These are phyloP conservation scores for Diploscapter pachys DNA, from an alignment of 1,140 invertebrate genomes.

Conservation along the genomic window DNA sequence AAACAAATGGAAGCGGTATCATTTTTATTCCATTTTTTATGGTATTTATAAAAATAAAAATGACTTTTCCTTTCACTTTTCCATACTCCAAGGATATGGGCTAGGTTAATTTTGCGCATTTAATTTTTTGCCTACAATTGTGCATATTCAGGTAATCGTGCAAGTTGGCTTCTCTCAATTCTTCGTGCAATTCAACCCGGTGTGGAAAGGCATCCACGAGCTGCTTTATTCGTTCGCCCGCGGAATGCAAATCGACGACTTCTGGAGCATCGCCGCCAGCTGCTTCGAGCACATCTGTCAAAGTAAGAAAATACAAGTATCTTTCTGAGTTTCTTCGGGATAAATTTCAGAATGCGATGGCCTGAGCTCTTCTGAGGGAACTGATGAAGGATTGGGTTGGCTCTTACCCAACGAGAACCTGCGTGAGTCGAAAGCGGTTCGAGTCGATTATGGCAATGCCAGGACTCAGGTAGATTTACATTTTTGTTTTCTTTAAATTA, in stretches of 20 bases:
- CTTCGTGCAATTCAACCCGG: conserved; percentile 27
- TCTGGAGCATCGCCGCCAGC: conserved; percentile 20
- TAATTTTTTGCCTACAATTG: too few relatives aligned
- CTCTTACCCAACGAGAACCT: too few relatives aligned
- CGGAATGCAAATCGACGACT: conserved; percentile 34
- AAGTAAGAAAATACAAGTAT: neutral
- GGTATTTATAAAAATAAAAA: too few relatives aligned
- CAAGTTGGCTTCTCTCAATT: conserved; percentile 23
- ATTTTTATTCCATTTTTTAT: too few relatives aligned
- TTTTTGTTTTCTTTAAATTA: too few relatives aligned
- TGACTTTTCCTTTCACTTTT: too few relatives aligned
- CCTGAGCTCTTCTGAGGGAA: neutral
- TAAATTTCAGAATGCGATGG: neutral
- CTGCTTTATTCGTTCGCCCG: conserved; percentile 20
- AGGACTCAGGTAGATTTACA: too few relatives aligned
- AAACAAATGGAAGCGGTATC: neutral
- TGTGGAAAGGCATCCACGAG: conserved; percentile 33
- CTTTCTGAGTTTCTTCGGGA: neutral
- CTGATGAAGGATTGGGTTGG: neutral
- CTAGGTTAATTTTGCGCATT: too few relatives aligned
- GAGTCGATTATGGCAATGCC: too few relatives aligned
- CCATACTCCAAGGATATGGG: too few relatives aligned
- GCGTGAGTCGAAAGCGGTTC: too few relatives aligned
- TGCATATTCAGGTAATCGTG: conserved; percentile 29
- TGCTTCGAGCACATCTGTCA: too few relatives aligned